Evolutionary conservation across 2,888 invertebrate species (phyloP), one percentile per base, ranked within the genome.

Genomic region (Glyphotaelius pellucidus): DNA sequence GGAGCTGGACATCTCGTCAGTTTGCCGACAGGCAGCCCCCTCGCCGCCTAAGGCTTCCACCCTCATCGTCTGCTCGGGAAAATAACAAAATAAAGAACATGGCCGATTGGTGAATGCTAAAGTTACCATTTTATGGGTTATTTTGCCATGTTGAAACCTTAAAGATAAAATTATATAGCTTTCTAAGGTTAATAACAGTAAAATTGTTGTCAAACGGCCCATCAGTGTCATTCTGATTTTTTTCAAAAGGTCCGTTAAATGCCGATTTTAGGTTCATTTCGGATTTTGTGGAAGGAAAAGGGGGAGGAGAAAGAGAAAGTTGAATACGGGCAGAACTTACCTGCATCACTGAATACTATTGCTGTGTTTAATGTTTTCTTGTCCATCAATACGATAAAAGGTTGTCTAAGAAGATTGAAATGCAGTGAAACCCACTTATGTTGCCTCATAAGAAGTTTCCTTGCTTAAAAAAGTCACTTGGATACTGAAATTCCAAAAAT

Each of bases 1-100:
- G 94, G 95, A 95, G 52, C 91, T 92, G 52, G 93, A 93, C 91
- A 93, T 90, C 83, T 94, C 94, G 94, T 97, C 97, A 97, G 95
- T 96, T 96, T 95, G 97, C 96, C 95, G 97, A 97, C 94, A 97
- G 95, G 95, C 97, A 97, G 94, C 97, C 97, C 96, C 97, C 96
- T 96, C 97, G 96, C 95, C 96, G 96, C 95, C 95, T 95, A 95
- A 95, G 95, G 94, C 96, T 95, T 96, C 97, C 97, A 95, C 96
- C 96, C 95, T 97, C 97, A 96, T 95, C 95, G 94, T 95, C 96
- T 96, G 95, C 5, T 52, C 30, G 25, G 42, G 30, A 67, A 92
- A 94, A 94, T 90, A 89, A 85, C 32, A 86, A 91, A 89, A 9
- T 86, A 42, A 38, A 83, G 35, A 83, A 83, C 19, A 83, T 4